A percentile compares a stretch with the other conserved stretches of the same genome.
Evolutionary conservation across 2,797 vertebrate genomes (phyloP).

Genomic region (Babyrousa celebensis): DNA sequence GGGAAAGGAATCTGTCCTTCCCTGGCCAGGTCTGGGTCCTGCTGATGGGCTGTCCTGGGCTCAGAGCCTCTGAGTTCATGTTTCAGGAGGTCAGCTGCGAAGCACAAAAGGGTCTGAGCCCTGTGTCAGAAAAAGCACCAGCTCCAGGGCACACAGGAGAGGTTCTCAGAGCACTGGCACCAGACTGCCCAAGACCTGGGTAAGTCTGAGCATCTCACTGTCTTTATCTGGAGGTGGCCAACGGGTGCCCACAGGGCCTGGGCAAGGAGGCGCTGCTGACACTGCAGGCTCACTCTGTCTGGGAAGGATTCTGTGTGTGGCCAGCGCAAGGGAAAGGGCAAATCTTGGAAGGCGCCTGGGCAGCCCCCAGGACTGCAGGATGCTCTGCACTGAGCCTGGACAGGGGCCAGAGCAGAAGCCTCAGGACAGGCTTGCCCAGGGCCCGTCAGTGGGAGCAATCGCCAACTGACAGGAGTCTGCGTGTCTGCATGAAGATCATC

Average conservation of each 20-base stretch:
- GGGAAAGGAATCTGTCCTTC: background rate
- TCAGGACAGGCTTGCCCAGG: background rate
- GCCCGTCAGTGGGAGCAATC: background rate
- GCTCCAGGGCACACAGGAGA: background rate
- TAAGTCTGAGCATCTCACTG: rapidly evolving
- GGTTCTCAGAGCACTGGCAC: background rate
- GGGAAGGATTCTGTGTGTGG: background rate
- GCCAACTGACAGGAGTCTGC: rapidly evolving
- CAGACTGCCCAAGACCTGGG: background rate
- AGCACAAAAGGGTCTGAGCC: background rate
- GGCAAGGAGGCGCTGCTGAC: background rate
- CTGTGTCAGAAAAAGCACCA: background rate
- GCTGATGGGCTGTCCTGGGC: rapidly evolving
- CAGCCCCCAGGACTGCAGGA: background rate
- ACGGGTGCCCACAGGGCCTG: background rate
- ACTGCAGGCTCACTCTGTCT: background rate
- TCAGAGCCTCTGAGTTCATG: background rate
- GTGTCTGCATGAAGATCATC: too few species aligned
- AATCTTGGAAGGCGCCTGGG: background rate
- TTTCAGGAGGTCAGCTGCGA: background rate
- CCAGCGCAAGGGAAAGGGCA: background rate
- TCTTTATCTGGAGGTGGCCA: background rate
- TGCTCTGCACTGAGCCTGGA: background rate
- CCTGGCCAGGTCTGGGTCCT: background rate
- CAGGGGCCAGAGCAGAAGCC: background rate